Evolutionary conservation across 1,140 invertebrate species (phyloP), one percentile per base, ranked within the genome.

Genomic region (Magallana ariakensis): DNA sequence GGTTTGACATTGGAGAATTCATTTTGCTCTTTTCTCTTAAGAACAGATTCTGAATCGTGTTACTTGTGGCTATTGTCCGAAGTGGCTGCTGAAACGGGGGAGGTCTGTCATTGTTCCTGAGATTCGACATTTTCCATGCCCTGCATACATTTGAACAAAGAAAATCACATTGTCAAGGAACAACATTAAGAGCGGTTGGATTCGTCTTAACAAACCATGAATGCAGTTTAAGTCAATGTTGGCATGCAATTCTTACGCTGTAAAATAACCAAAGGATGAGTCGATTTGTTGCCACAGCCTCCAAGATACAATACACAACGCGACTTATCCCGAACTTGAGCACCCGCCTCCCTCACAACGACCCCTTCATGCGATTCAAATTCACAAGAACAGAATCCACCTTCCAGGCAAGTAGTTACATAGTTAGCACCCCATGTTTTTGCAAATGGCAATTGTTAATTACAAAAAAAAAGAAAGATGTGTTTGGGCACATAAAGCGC

Each of bases 1-100:
- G 84, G 80, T 89, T 91, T 62, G 90, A 88, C 86, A 92, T 89
- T 4, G 92, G 92, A n/a, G 92, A 92, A 89, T 89, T 88, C 82
- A 91, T 87, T 84, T 88, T 88, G 22, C 33, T 26, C 53, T 54
- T 55, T 19, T 60, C 81, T 46, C 56, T 60, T 55, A 80, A 33
- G 15, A 60, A 66, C 15, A 81, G 57, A 81, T 83, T 84, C 46
- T 54, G 60, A 75, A 89, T 85, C 22, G 86, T 87, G 82, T 85
- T 88, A 33, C 84, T 88, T n/a, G 87, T 85, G 22, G 87, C 84
- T 83, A 88, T 70, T n/a, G 87, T 89, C 33, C 85, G 85, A 55
- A 90, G 62, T 55, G 89, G 89, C 33, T 86, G 11, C 11, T 85
- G 84, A 46, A 86, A 26, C 22, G 62, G 53, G 53, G 88, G 57